These are phyloP conservation scores for Cinara cedri DNA, from an alignment of 2,888 invertebrate species.

Conservation along the genomic window DNA sequence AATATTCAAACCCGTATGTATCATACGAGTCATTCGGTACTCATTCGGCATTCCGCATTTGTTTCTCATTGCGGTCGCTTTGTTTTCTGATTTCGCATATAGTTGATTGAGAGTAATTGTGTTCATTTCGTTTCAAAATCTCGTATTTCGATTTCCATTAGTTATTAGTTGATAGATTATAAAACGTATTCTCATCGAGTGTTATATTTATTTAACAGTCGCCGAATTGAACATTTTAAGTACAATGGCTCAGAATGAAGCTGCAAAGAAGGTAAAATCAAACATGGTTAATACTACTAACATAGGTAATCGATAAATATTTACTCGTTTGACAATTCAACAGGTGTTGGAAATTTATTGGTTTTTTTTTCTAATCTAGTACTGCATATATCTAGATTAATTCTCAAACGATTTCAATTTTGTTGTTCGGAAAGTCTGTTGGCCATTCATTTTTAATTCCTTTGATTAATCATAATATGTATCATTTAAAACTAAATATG, in stretches of 20 bases:
- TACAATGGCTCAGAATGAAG: slow-evolving; percentile 28
- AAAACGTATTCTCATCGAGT: neutral
- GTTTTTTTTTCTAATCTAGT: neutral
- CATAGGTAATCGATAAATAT: neutral
- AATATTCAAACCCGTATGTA: slow-evolving; percentile 9
- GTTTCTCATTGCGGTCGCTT: slow-evolving; percentile 9
- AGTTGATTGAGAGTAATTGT: neutral
- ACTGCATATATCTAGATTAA: neutral
- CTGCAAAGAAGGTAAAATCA: slow-evolving; percentile 40
- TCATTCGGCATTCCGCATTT: slow-evolving; percentile 17
- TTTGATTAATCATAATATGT: too few relatives aligned
- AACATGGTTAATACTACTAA: neutral
- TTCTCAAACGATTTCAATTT: neutral
- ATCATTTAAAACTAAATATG: too few relatives aligned
- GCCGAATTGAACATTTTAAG: neutral
- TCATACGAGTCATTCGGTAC: neutral
- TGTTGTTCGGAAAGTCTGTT: too few relatives aligned
- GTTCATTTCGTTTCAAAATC: too few relatives aligned
- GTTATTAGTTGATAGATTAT: neutral
- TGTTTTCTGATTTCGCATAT: neutral
- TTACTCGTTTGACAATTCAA: neutral
- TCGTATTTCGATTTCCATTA: neutral
- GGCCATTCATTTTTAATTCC: too few relatives aligned
- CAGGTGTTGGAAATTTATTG: neutral
- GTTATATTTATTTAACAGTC: neutral